These are phyloP conservation scores for Chaetops frenatus DNA, from an alignment of 2,113 vertebrate species.

Conservation along the genomic window DNA sequence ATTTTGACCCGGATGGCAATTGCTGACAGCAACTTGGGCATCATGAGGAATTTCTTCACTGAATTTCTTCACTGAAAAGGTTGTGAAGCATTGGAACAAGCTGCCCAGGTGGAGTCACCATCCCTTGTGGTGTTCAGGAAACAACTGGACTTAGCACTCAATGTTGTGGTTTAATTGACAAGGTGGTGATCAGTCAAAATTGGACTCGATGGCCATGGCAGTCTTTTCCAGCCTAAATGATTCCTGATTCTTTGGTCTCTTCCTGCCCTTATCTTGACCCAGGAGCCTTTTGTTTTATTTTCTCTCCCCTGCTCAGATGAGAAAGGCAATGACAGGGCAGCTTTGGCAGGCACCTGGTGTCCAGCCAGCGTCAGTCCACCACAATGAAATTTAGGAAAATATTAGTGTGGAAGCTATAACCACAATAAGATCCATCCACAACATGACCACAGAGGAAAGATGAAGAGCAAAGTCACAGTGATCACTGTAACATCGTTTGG, in stretches of 20 bases:
- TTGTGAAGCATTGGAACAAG: background rate
- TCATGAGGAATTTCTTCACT: background rate
- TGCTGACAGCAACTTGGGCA: background rate
- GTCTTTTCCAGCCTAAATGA: background rate
- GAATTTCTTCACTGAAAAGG: background rate
- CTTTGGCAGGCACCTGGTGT: background rate
- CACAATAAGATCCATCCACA: background rate
- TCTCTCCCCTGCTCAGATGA: background rate
- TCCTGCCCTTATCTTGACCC: background rate
- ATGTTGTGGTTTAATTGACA: background rate
- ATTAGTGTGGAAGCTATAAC: background rate
- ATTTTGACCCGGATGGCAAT: background rate
- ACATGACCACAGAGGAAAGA: background rate
- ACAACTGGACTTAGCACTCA: fast-evolving
- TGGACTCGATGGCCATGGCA: fast-evolving
- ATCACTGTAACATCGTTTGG: background rate
- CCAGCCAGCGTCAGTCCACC: background rate
- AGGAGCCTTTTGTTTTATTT: background rate
- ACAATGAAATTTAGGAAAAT: background rate
- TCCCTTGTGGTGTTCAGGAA: background rate
- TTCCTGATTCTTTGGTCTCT: background rate
- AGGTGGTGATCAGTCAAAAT: background rate
- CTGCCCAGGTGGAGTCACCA: background rate
- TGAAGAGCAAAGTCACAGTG: background rate
- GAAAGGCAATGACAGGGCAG: background rate